phyloP scores from a whole-genome alignment of 2,888 invertebrate genomes.

The Smittia aterrima region DNA sequence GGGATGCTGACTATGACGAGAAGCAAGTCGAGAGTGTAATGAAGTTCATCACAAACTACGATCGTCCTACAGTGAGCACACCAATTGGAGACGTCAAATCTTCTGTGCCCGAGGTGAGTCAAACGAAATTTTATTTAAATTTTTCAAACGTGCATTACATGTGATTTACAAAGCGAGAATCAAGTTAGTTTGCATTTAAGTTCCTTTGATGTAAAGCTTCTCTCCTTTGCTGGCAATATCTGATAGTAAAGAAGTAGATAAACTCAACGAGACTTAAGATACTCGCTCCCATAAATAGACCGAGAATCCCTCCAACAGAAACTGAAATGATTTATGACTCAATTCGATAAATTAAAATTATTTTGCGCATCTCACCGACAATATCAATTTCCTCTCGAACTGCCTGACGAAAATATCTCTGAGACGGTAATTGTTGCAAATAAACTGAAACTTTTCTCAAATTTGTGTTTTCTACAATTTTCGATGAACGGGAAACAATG shows the following conservation, averaged over 20 bases:
- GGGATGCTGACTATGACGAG: constrained; percentile 40
- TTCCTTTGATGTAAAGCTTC: no score
- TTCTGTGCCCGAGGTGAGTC: constrained; percentile 33
- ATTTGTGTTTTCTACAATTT: constrained; percentile 51
- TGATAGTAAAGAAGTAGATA: constrained; percentile 57
- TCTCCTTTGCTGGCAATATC: neutral
- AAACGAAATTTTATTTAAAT: neutral
- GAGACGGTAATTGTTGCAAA: constrained; percentile 50
- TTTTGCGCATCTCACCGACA: constrained; percentile 44
- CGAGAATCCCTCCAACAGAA: constrained; percentile 60
- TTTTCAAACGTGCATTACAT: neutral
- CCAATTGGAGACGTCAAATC: neutral
- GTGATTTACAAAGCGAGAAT: neutral
- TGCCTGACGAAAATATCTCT: constrained; percentile 56
- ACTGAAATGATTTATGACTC: constrained; percentile 50
- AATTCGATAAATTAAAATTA: neutral
- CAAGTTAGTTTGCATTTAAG: neutral
- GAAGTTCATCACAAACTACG: constrained; percentile 42
- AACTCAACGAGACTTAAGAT: constrained; percentile 61
- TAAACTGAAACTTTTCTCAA: constrained; percentile 16
- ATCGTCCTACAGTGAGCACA: neutral
- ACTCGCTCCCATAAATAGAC: constrained; percentile 62
- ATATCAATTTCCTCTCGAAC: constrained; percentile 54
- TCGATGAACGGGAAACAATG: constrained; percentile 47
- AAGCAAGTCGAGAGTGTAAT: constrained; percentile 42